Base-by-base conservation (phyloP, 1,140 invertebrate species). In the Batillaria attramentaria region DNA sequence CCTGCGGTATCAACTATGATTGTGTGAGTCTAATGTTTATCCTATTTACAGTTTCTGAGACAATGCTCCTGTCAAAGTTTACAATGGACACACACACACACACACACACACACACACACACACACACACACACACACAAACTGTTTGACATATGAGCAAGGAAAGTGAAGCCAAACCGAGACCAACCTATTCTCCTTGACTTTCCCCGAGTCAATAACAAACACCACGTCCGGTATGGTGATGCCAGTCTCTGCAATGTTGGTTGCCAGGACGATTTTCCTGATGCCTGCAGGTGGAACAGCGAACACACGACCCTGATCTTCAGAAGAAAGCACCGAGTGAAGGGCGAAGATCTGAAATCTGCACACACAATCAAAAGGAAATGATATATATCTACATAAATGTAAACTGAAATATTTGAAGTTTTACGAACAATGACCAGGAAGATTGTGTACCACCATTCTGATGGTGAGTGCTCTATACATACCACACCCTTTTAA, bases 171-270 rank as follows among this genome's bases (percentile, higher is more conserved):
- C 10, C 46, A 50, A 50, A 8, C 46, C 10, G 24, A 50, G 10
- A 50, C 46, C 24, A 50, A 93, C 83, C 92, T 89, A 69, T 86
- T 90, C 87, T 90, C 84, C 84, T 91, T 92, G 0, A 94, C 94
- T 87, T 94, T 95, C 31, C 98, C 98, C 79, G 93, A 93, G 89
- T 99, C 98, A 1, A 99, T 94, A 0, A 99, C 97, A 91, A 98
- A 94, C 78, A 97, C 97, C 3, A 99, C 93, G 85, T 95, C 95
- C 0, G 98, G 98, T 89, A 99, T 99, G 0, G 98, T 99, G 0
- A 99, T 92, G 1, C 89, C 88, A 35, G 91, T 92, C 81, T 92
- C 91, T 35, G 91, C 91, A 72, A 92, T 91, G 83, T 92, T 92
- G 41, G 91, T 92, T 57, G 91, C 87, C 74, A 92, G 69, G 62